Conservation (phyloP, 64 coral and sea anemone genomes). For the Astreopora myriophthalma region DNA sequence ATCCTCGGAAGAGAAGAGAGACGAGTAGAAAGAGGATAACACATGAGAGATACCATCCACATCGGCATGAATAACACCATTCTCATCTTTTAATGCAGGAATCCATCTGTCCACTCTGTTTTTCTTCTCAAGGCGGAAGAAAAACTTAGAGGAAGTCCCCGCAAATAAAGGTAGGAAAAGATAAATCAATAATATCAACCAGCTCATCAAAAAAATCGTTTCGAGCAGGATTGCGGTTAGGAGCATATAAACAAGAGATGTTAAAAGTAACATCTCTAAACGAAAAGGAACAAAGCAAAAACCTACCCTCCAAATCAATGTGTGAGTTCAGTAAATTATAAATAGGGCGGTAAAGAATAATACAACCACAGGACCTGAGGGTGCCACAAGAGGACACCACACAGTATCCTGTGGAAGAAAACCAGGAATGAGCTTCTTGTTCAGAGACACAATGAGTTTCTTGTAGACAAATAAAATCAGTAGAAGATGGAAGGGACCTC, state of each 20-base stretch:
- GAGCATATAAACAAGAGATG: neutral
- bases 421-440: neutral
- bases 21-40: neutral
- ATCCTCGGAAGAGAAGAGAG: neutral
- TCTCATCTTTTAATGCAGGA: neutral
- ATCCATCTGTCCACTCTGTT: neutral
- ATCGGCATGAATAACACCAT: neutral
- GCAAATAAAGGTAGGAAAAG: neutral
- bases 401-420: neutral
- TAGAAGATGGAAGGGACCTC: no score
- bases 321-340: neutral
- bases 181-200: neutral
- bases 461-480: no score
- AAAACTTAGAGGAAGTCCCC: neutral
- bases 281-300: neutral
- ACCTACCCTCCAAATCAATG: neutral
- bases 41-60: neutral
- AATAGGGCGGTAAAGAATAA: neutral
- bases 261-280: neutral
- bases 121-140: neutral
- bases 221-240: conserved; percentile 21
- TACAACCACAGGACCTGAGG: neutral
- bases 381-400: neutral
- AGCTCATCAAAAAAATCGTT: neutral
- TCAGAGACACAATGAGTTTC: neutral